Evolutionary conservation across 2,888 invertebrate genomes (phyloP), one percentile per base, ranked within the genome.

Genomic region (Callinectes sapidus): DNA sequence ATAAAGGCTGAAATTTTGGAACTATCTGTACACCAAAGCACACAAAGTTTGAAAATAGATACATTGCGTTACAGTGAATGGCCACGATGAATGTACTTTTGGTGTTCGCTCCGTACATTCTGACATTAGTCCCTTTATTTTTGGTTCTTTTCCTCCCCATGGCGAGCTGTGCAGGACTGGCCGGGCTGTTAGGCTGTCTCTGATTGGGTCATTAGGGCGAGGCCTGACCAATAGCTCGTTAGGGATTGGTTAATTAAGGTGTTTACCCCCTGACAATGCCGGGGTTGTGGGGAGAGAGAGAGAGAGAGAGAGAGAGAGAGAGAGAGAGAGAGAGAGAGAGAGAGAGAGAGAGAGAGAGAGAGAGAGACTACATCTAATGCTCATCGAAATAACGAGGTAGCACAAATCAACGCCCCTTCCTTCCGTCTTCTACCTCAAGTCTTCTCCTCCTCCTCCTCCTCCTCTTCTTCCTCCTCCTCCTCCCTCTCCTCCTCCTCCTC

Each of bases 151-250:
- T n/a, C 39, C 42, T 35, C 71, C 71, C 18, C 28, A 39, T 39
- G 14, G 14, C 42, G n/a, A n/a, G 28, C 89, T n/a, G n/a, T 42
- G 39, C 39, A 71, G 42, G 48, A 48, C 35, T 42, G 89, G 39
- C 13, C 23, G 42, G 48, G 89, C 55, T 42, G 89, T 89, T 89
- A 89, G 89, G 89, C 35, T 35, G 55, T 55, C 28, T 32, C 85
- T 86, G 86, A 90, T 90, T 90, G 90, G 61, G 90, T 86, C 86
- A 86, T 90, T 90, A 86, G 61, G 55, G n/a, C 86, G n/a, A 32
- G 55, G 85, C 55, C 35, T 39, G 86, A 86, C 85, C 90, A 86
- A 90, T 90, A 55, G 55, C 90, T 86, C 90, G 86, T 86, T 90
- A 90, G 85, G 85, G 90, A 61, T 85, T 90, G 86, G 86, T n/a